phyloP scores from a whole-genome alignment of 2,113 vertebrate genomes.

The Talpa occidentalis region DNA sequence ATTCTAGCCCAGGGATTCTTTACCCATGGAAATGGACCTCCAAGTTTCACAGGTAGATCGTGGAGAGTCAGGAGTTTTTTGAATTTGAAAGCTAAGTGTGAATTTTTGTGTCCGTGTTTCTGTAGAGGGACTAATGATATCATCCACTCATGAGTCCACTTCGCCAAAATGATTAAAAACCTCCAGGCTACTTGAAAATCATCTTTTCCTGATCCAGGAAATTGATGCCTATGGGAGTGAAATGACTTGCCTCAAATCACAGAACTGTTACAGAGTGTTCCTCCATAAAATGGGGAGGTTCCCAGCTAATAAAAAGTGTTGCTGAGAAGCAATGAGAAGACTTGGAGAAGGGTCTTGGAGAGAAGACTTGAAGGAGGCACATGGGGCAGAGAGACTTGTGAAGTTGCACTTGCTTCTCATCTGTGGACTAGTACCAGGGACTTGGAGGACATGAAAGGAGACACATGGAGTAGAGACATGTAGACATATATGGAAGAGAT shows the following conservation, averaged over 20 bases:
- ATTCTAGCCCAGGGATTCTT: neutral
- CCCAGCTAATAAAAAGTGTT: too few species aligned
- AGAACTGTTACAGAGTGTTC: neutral
- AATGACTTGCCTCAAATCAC: conserved; percentile 8
- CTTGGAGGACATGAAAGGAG: too few species aligned
- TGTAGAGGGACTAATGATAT: neutral
- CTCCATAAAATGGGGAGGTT: too few species aligned
- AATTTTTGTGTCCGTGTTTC: neutral
- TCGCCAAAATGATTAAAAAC: neutral
- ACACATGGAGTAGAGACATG: too few species aligned
- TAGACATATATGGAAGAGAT: too few species aligned
- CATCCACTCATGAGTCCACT: neutral
- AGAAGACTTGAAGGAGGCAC: too few species aligned
- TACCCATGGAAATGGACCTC: neutral
- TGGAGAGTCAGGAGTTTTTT: neutral
- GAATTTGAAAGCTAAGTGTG: neutral
- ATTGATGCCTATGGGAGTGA: neutral
- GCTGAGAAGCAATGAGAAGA: too few species aligned
- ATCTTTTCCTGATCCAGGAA: neutral
- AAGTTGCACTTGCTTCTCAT: too few species aligned
- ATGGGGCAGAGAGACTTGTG: too few species aligned
- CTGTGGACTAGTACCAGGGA: too few species aligned
- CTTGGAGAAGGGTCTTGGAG: too few species aligned
- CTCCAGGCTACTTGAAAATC: neutral
- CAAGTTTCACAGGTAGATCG: neutral